Evolutionary conservation across 2,113 vertebrate genomes (phyloP), one percentile per base, ranked within the genome.

Genomic region (Monarcha castaneiventris): DNA sequence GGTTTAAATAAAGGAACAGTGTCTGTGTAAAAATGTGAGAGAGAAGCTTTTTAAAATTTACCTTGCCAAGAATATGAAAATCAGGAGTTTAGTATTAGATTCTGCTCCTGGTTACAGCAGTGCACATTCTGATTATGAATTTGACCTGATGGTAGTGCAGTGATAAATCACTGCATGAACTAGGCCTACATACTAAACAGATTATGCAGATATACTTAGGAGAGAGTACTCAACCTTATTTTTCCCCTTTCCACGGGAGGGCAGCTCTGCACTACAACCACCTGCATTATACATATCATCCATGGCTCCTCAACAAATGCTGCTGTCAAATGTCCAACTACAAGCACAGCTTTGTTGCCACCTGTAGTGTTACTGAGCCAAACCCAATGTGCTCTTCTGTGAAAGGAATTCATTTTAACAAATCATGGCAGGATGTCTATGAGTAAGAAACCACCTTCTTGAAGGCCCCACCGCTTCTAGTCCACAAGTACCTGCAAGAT

Each of bases 281-380:
- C n/a, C 41, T 9, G 1, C 37, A 16, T 1, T 4, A 4, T 0
- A 4, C 13, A 6, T 3, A 3, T 17, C 52, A 74, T 2, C 59
- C 6, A 1, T 22, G 63, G 43, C 51, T 41, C 58, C 61, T 5
- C 43, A 35, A 1, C 22, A 59, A 58, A 54, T 0, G 35, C 48
- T 66, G 46, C 63, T 80, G 18, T 8, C 67, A 27, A 22, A 29
- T 3, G 8, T 1, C 39, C 82, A 41, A 13, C 10, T 16, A 2
- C 2, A 2, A 41, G 67, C 59, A 26, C 46, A 54, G 52, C 58
- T 48, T 33, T 39, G 35, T 3, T 48, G 64, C 39, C 56, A 49
- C 29, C 37, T 58, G n/a, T 4, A 3, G 27, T 33, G 7, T 3
- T 6, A 15, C 37, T 46, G 37, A 68, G 30, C 33, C 61, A 68